A percentile compares a stretch with the other conserved stretches of the same genome.
These are phyloP conservation scores for Microctenopoma stevenorrisi DNA, from an alignment of 2,797 vertebrate genomes.

Conservation along the genomic window DNA sequence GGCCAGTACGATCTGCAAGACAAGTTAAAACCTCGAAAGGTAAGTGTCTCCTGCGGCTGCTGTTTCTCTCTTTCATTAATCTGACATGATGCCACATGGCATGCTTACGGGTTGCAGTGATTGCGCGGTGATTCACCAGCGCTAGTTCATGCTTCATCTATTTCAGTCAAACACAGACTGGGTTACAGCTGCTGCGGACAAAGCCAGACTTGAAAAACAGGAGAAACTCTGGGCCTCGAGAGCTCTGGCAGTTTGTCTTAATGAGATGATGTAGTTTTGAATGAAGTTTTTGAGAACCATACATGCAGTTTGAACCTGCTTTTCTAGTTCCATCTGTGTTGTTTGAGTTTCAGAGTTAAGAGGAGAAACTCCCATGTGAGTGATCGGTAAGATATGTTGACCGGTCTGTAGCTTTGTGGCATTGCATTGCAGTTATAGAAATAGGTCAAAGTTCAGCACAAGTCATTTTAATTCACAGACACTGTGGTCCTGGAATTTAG, in stretches of 20 bases:
- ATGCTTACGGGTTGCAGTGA: constrained; percentile 28
- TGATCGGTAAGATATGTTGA: constrained; percentile 39
- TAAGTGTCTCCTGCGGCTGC: constrained; percentile 67
- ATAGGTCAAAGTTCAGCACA: constrained; percentile 14
- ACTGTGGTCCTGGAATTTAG: background rate
- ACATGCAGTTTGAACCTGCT: constrained; percentile 41
- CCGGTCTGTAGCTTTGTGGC: background rate
- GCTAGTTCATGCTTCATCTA: constrained; percentile 48
- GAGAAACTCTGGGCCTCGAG: constrained; percentile 11
- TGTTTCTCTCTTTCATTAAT: constrained; percentile 25
- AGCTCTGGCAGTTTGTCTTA: constrained; percentile 1
- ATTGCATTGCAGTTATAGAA: background rate
- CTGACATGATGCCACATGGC: constrained; percentile 41
- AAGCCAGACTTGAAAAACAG: constrained; percentile 60
- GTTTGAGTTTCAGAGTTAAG: constrained; percentile 26
- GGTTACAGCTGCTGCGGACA: constrained; percentile 46
- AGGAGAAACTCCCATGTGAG: constrained; percentile 60
- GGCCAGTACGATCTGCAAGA: constrained; percentile 98
- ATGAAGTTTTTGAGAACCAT: constrained; percentile 5
- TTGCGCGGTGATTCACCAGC: constrained; percentile 65
- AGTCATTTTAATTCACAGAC: background rate
- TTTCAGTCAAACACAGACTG: constrained; percentile 39
- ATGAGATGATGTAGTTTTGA: background rate
- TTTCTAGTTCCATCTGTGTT: constrained; percentile 51
- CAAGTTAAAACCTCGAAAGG: constrained; percentile 97